Conservation (phyloP, 2,797 vertebrate species). For the Parauchenoglanis ngamensis region DNA sequence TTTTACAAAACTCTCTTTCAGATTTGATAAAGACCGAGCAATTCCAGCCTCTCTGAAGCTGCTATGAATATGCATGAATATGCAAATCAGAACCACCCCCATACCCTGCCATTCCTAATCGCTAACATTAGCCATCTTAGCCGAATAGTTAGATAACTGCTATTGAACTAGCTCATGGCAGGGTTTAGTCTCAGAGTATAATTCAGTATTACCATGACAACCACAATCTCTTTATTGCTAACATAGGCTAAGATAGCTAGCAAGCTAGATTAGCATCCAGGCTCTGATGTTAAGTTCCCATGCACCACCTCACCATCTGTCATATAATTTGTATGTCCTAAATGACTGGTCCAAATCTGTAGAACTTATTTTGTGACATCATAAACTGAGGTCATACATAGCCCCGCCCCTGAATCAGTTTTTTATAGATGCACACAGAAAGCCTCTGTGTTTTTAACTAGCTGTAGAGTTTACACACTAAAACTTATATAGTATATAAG, state of each 20-base stretch:
- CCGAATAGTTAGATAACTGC: neutral
- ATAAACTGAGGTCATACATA: neutral
- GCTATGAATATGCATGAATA: constrained; percentile 9
- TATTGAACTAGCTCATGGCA: neutral
- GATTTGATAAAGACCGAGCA: neutral
- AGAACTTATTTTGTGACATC: neutral
- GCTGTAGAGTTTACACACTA: neutral
- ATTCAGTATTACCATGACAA: neutral
- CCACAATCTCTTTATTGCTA: neutral
- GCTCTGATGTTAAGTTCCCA: neutral
- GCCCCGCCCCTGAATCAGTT: neutral
- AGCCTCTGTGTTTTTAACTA: neutral
- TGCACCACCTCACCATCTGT: neutral
- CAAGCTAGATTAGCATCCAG: neutral
- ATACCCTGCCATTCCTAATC: neutral
- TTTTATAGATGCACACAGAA: neutral
- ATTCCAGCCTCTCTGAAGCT: neutral
- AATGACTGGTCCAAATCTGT: neutral
- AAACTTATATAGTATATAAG: too few relatives aligned
- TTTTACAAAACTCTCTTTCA: constrained; percentile 9
- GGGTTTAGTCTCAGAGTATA: neutral
- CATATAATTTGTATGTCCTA: neutral
- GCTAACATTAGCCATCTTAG: too few relatives aligned
- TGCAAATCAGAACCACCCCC: neutral
- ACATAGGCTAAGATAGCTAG: too few relatives aligned